Evolutionary conservation across 2,797 vertebrate genomes (phyloP), one percentile per base, ranked within the genome.

Genomic region (Acanthurus tractus): DNA sequence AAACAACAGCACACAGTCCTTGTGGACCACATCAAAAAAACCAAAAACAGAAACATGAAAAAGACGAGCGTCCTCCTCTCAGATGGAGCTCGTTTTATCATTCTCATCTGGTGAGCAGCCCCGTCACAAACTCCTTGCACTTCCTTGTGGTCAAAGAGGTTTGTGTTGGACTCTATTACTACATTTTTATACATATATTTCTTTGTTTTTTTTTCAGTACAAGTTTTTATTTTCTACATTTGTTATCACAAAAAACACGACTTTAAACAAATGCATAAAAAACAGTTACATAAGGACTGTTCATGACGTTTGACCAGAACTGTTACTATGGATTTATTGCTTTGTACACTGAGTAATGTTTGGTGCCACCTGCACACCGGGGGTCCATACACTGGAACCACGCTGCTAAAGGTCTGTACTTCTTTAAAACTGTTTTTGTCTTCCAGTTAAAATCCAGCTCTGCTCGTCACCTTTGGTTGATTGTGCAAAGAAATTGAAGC

Each of bases 271-370:
- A 92, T 78, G 93, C 70, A 88, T 88, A 92, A 92, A 94, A 95
- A 94, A 93, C 93, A 92, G 84, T 93, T 94, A 94, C 94, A 91
- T 92, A 91, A 90, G 73, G 82, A 87, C 75, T 78, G 88, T 90
- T 87, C 34, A 63, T 92, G 81, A 93, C 71, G 72, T 78, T 74
- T 88, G 93, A 95, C 89, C 94, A 95, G 88, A 94, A 95, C 94
- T 94, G 95, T 96, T 88, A 89, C 92, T 93, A 96, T 96, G 94
- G 95, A 96, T 96, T 98, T 98, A 99, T 98, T 98, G 97, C 98
- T 99, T 96, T 96, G 96, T 97, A 97, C 96, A 97, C 95, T 93
- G 87, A 94, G 91, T 91, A 61, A 91, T 93, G 88, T 92, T 93
- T 84, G 82, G 78, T 83, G 88, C 95, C 94, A 89, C 91, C 93